Percentiles rank a stretch among this genome's conserved stretches.
Evolutionary conservation across 2,888 invertebrate genomes (phyloP).

Genomic region (Tetragonisca angustula): DNA sequence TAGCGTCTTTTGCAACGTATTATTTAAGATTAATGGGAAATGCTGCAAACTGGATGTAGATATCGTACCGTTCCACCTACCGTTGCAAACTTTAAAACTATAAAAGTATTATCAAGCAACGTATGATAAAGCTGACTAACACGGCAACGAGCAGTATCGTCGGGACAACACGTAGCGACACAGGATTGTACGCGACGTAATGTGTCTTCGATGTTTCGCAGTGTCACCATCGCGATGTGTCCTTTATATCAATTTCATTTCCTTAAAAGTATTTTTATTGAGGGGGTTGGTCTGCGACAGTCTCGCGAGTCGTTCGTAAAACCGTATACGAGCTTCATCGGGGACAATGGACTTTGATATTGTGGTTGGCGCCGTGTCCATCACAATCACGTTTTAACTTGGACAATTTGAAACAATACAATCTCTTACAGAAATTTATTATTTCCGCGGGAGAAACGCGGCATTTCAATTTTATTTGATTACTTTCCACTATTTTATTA

Average conservation of each 20-base stretch:
- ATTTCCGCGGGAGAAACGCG: too few species aligned
- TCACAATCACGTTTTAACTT: constrained; percentile 56
- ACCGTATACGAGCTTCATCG: constrained; percentile 59
- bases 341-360: constrained; percentile 60
- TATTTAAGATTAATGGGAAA: constrained; percentile 53
- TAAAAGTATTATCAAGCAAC: neutral
- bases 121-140: constrained; percentile 56
- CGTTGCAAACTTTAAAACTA: constrained; percentile 33
- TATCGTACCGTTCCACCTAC: neutral
- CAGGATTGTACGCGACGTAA: constrained; percentile 10
- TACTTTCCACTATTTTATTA: neutral
- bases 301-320: constrained; percentile 65
- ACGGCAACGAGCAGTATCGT: constrained; percentile 58
- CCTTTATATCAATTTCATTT: constrained; percentile 76
- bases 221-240: constrained; percentile 62
- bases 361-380: constrained; percentile 63
- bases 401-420: constrained; percentile 4
- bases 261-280: constrained; percentile 76
- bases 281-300: constrained; percentile 42
- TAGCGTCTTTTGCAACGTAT: constrained; percentile 40
- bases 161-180: constrained; percentile 30
- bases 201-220: constrained; percentile 58
- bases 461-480: neutral
- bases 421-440: neutral
- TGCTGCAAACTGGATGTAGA: constrained; percentile 22